Evolutionary conservation across 2,888 invertebrate genomes (phyloP).

Genomic region (Sarcophaga variegata): DNA sequence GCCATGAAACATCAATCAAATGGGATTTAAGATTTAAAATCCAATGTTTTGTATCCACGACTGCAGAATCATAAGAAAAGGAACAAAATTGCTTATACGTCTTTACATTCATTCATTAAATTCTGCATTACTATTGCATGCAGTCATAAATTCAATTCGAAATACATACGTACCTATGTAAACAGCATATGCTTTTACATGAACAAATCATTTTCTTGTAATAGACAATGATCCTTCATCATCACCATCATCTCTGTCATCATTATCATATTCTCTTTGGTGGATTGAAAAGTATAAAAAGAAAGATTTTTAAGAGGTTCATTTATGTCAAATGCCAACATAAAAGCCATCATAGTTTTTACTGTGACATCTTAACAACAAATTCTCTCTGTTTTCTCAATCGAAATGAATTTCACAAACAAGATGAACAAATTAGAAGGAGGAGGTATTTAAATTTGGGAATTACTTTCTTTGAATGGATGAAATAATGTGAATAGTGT

Average conservation of each 20-base stretch:
- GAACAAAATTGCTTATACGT: too few relatives aligned
- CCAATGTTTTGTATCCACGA: slow-evolving; percentile 53
- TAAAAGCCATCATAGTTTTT: slow-evolving; percentile 8
- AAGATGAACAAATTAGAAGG: slow-evolving; percentile 45
- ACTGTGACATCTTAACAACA: slow-evolving; percentile 43
- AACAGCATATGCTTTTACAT: too few relatives aligned
- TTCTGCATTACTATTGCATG: too few relatives aligned
- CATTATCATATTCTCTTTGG: not conserved
- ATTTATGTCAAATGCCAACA: slow-evolving; percentile 54
- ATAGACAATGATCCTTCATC: not conserved
- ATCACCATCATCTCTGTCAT: not conserved
- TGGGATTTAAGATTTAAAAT: slow-evolving; percentile 28
- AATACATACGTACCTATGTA: too few relatives aligned
- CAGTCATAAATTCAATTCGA: too few relatives aligned
- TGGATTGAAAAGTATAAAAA: not conserved
- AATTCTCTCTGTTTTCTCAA: slow-evolving; percentile 1
- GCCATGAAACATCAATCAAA: slow-evolving; percentile 20
- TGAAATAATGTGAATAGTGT: not conserved
- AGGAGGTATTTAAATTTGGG: slow-evolving; percentile 31
- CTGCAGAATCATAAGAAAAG: too few relatives aligned
- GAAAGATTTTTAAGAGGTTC: slow-evolving; percentile 47
- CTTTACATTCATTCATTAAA: too few relatives aligned
- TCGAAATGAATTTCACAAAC: slow-evolving; percentile 7
- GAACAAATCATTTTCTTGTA: too few relatives aligned
- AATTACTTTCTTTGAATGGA: slow-evolving; percentile 38